Percentiles rank a stretch among this genome's conserved stretches.
phyloP scores from a whole-genome alignment of 2,888 invertebrate genomes.

The Xestobium rufovillosum region DNA sequence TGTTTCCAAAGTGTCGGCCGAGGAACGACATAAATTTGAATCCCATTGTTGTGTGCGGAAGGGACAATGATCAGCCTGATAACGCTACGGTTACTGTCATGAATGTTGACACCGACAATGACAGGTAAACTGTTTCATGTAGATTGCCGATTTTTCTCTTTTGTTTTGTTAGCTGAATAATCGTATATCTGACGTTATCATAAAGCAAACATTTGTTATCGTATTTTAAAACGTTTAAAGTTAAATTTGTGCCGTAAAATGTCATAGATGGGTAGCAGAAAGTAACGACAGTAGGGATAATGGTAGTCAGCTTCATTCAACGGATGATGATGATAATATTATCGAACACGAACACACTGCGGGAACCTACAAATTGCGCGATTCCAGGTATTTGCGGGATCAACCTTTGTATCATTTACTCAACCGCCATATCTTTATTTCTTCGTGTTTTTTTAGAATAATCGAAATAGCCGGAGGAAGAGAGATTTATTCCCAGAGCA shows the following conservation, averaged over 20 bases:
- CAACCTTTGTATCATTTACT: constrained; percentile 10
- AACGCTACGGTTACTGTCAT: constrained; percentile 42
- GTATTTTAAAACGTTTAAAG: too few species aligned
- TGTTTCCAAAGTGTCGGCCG: constrained; percentile 83
- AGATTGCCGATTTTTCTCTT: background rate
- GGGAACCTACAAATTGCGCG: constrained; percentile 61
- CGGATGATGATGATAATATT: constrained; percentile 48
- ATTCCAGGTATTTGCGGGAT: constrained; percentile 54
- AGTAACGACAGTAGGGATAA: constrained; percentile 38
- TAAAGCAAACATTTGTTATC: too few species aligned
- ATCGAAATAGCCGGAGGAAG: constrained; percentile 75
- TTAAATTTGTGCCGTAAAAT: too few species aligned
- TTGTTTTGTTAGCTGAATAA: constrained; percentile 22
- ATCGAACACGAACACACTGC: constrained; percentile 47
- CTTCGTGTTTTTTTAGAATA: constrained; percentile 54
- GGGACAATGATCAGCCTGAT: constrained; percentile 42
- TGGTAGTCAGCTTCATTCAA: constrained; percentile 43
- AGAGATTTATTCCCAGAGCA: constrained; percentile 75
- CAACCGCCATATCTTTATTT: too few species aligned
- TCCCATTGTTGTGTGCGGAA: constrained; percentile 41
- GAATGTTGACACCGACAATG: constrained; percentile 46
- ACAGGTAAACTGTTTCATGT: constrained; percentile 37
- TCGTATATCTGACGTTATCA: too few species aligned
- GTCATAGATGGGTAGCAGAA: constrained; percentile 42
- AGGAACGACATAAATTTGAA: constrained; percentile 53